phyloP scores from a whole-genome alignment of 2,888 invertebrate species.

The Blomia tropicalis region DNA sequence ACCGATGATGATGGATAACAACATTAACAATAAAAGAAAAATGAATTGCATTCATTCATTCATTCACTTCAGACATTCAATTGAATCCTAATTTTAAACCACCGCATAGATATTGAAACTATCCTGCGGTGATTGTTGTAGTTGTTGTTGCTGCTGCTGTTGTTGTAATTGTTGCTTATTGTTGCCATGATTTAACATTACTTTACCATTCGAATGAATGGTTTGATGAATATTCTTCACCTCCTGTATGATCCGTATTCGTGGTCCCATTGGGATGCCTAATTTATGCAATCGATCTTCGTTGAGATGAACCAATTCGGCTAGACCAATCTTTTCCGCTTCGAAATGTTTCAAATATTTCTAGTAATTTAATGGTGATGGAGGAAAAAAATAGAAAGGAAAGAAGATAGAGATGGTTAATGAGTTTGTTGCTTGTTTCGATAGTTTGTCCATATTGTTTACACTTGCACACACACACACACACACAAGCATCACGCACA shows the following conservation, averaged over 20 bases:
- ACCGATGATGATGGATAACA: too few relatives aligned
- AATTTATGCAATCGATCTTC: conserved; percentile 71
- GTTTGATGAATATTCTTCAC: conserved; percentile 43
- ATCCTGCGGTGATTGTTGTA: not conserved
- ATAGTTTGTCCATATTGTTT: too few relatives aligned
- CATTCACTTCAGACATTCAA: too few relatives aligned
- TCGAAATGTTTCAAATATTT: conserved; percentile 70
- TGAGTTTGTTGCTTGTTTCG: conserved; percentile 1
- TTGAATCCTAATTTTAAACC: conserved; percentile 12
- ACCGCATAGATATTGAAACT: conserved; percentile 21
- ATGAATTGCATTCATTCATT: not conserved
- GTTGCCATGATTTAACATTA: not conserved
- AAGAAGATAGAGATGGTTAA: not conserved
- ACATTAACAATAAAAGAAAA: too few relatives aligned
- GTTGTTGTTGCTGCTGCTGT: too few relatives aligned
- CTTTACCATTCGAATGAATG: not conserved
- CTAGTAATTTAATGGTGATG: conserved; percentile 41
- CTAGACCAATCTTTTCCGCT: conserved; percentile 55
- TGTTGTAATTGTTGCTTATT: not conserved
- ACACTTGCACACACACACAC: too few relatives aligned
- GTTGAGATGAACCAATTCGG: conserved; percentile 72
- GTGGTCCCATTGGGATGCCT: conserved; percentile 74
- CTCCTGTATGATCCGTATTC: conserved; percentile 71
- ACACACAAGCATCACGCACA: too few relatives aligned
- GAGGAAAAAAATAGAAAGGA: not conserved